Conservation (phyloP, 2,797 vertebrate species). For the Cynopterus sphinx region DNA sequence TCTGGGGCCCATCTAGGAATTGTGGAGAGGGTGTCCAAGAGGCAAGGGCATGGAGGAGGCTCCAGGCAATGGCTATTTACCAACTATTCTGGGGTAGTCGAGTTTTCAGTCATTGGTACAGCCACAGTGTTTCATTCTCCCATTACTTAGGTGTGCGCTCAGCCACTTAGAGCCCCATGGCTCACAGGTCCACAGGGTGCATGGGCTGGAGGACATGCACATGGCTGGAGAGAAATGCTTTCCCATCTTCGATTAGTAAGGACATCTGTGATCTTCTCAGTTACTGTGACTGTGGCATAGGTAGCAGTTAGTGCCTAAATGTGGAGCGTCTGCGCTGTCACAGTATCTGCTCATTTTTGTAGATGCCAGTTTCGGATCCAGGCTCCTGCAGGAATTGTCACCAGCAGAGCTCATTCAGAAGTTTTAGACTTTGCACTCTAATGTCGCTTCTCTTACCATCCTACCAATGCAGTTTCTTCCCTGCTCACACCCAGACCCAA, state of each 20-base stretch:
- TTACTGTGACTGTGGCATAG: too few species aligned
- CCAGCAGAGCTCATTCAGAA: background rate
- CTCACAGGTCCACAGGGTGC: accelerated
- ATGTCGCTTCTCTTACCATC: background rate
- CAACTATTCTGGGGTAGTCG: background rate
- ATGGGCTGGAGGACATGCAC: background rate
- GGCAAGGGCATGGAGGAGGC: background rate
- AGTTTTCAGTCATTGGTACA: background rate
- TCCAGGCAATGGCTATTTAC: background rate
- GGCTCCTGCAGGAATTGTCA: accelerated
- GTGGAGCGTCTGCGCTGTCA: background rate
- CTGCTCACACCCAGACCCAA: background rate
- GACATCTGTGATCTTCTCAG: background rate
- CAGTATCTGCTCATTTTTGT: accelerated
- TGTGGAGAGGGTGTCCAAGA: background rate
- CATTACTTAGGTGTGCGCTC: background rate
- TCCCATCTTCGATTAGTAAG: accelerated
- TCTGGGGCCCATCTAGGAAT: background rate
- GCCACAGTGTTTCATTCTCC: background rate
- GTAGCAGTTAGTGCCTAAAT: background rate
- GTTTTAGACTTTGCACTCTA: background rate
- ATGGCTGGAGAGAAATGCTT: background rate
- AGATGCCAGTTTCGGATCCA: background rate
- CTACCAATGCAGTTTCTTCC: background rate
- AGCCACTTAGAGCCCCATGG: background rate